phyloP scores from a whole-genome alignment of 2,113 vertebrate species.

The Phasianus colchicus region DNA sequence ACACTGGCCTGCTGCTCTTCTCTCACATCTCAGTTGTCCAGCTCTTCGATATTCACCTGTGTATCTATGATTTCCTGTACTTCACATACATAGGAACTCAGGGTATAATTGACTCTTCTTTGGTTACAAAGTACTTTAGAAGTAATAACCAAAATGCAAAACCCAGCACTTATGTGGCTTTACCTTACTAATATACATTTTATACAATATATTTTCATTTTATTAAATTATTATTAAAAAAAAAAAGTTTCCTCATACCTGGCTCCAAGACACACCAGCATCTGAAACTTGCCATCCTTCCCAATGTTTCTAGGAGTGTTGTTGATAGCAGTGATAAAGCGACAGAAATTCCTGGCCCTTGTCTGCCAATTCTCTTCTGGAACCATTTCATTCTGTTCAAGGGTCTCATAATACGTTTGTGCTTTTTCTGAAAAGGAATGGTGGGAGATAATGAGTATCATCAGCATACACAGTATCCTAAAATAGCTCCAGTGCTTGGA shows the following conservation, averaged over 20 bases:
- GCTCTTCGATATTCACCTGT: not conserved
- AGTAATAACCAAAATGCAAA: not conserved
- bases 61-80: not conserved
- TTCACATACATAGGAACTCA: not conserved
- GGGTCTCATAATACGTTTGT: constrained; percentile 94
- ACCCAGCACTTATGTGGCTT: not conserved
- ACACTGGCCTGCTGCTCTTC: not conserved
- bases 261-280: constrained; percentile 97
- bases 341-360: constrained; percentile 92
- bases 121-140: not conserved
- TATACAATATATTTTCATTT: not conserved
- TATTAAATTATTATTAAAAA: not conserved
- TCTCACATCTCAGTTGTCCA: not conserved
- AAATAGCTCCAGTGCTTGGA: not conserved
- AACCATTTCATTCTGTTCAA: constrained; percentile 87
- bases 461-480: not conserved
- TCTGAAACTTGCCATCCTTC: constrained; percentile 99
- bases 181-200: not conserved
- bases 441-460: not conserved
- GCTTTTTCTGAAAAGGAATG: constrained; percentile 89
- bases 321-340: constrained; percentile 95
- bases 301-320: constrained; percentile 94
- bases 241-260: constrained; percentile 79
- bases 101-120: not conserved
- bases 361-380: constrained; percentile 95